These are phyloP conservation scores for Mormyrops boulengeri DNA, from an alignment of 2,797 vertebrate species.

Conservation along the genomic window DNA sequence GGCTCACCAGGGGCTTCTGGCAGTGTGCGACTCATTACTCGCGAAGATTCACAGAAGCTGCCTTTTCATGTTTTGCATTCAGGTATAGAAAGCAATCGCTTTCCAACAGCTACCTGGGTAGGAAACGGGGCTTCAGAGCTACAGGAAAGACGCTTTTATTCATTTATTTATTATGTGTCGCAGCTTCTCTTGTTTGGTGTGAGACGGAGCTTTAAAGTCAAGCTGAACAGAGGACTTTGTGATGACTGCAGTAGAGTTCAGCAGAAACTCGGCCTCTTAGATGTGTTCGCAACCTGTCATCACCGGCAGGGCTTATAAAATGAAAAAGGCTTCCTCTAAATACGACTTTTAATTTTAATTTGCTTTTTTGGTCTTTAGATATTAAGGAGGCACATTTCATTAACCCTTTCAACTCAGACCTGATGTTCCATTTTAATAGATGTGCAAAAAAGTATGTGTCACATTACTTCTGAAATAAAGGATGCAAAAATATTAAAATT, in stretches of 20 bases:
- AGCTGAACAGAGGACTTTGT: not conserved
- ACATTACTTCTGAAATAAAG: not conserved
- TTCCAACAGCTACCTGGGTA: not conserved
- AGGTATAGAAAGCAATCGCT: not conserved
- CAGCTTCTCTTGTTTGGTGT: not conserved
- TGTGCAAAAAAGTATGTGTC: not conserved
- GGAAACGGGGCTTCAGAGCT: not conserved
- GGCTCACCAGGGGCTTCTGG: not conserved
- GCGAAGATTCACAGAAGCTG: not conserved
- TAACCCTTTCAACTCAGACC: not conserved
- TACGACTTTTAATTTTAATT: not conserved
- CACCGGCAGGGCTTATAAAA: not conserved
- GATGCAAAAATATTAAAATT: not conserved
- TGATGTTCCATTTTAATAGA: not conserved
- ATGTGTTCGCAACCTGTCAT: not conserved
- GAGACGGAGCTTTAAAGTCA: not conserved
- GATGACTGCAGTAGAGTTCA: not conserved
- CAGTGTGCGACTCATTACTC: not conserved
- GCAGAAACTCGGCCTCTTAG: not conserved
- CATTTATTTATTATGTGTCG: not conserved
- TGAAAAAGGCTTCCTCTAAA: not conserved
- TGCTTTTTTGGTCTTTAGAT: not conserved
- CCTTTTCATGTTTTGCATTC: conserved; percentile 6
- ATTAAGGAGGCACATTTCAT: not conserved
- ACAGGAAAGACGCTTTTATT: not conserved